phyloP scores from a whole-genome alignment of 2,888 invertebrate genomes.

The Anagyrus pseudococci region DNA sequence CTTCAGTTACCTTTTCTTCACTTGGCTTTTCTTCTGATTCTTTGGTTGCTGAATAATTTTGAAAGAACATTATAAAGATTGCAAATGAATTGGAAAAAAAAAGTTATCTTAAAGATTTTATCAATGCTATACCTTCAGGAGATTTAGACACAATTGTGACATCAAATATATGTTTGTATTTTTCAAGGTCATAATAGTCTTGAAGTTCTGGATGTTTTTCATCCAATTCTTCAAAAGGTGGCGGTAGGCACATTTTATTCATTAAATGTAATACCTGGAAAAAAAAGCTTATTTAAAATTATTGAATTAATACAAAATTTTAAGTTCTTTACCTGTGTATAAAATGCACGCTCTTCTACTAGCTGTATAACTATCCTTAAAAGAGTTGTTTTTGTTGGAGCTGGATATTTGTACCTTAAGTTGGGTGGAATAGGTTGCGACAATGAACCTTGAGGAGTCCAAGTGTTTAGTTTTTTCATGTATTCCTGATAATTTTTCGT shows the following conservation, averaged over 20 bases:
- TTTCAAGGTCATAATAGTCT: conserved; percentile 54
- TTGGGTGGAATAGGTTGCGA: conserved; percentile 79
- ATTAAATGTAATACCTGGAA: conserved; percentile 82
- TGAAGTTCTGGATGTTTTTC: conserved; percentile 54
- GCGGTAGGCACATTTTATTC: conserved; percentile 92
- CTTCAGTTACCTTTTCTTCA: not conserved
- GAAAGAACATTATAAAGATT: not conserved
- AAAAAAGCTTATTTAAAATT: not conserved
- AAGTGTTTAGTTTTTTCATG: conserved; percentile 68
- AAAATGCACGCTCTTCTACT: conserved; percentile 80
- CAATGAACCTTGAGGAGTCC: conserved; percentile 69
- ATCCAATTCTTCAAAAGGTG: conserved; percentile 75
- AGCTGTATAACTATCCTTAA: conserved; percentile 81
- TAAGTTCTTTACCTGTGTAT: conserved; percentile 64
- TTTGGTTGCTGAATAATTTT: not conserved
- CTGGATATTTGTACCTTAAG: conserved; percentile 82
- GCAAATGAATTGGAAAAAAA: conserved; percentile 1
- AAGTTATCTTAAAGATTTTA: too few relatives aligned
- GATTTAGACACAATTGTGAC: conserved; percentile 45
- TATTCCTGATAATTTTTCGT: conserved; percentile 57
- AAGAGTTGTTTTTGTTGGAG: conserved; percentile 74
- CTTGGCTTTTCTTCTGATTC: not conserved
- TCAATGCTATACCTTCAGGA: conserved; percentile 41
- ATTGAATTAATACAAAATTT: not conserved
- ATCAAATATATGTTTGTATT: conserved; percentile 53